Conservation (phyloP, 2,888 invertebrate genomes). For the Willowsia nigromaculata region DNA sequence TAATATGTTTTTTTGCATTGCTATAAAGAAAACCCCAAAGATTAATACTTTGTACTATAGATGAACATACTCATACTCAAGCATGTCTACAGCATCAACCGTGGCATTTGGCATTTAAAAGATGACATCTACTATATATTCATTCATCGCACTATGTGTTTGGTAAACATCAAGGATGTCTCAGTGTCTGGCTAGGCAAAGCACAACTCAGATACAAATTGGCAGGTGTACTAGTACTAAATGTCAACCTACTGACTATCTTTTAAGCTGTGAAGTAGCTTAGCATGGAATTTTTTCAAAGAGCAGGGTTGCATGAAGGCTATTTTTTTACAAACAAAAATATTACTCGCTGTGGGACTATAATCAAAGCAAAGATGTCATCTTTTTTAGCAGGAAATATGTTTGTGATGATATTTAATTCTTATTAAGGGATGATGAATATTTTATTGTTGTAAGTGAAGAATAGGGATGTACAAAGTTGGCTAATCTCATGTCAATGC, state of each 20-base stretch:
- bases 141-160: no score
- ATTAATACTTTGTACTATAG: background rate
- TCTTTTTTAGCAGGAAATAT: background rate
- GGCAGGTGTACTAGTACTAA: conserved; percentile 44
- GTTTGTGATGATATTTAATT: background rate
- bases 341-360: background rate
- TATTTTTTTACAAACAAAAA: background rate
- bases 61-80: background rate
- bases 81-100: background rate
- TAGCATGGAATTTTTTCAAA: background rate
- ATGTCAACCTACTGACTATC: conserved; percentile 5
- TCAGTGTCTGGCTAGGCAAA: conserved; percentile 24
- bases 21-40: conserved; percentile 9
- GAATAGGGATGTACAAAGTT: background rate
- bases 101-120: conserved; percentile 32
- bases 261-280: background rate
- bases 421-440: background rate
- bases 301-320: conserved; percentile 7
- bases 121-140: conserved; percentile 53
- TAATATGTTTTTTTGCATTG: background rate
- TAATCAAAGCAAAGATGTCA: background rate
- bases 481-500: background rate
- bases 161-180: conserved; percentile 62
- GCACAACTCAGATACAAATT: conserved; percentile 1
- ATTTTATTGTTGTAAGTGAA: background rate